phyloP scores from a whole-genome alignment of 2,113 vertebrate genomes.

The Piprites chloris region DNA sequence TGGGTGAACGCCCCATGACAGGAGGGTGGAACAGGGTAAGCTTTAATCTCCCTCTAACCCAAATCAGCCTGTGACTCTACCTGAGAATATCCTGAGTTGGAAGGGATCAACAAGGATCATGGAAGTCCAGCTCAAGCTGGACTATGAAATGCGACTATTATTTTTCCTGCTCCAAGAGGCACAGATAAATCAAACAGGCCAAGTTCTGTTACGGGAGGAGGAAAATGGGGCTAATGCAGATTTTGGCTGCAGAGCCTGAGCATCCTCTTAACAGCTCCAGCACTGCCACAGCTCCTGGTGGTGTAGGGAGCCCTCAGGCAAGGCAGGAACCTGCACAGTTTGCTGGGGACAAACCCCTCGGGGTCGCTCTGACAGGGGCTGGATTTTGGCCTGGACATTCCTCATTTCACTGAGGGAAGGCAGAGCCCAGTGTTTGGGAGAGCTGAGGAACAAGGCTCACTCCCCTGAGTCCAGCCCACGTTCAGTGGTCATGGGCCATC shows the following conservation, averaged over 20 bases:
- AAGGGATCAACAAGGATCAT: background rate
- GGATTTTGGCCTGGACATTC: background rate
- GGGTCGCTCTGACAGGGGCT: background rate
- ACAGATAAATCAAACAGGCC: background rate
- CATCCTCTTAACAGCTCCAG: background rate
- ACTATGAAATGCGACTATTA: background rate
- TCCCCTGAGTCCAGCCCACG: fast-evolving
- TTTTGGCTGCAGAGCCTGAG: background rate
- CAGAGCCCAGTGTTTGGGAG: background rate
- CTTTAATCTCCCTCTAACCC: background rate
- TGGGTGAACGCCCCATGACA: background rate
- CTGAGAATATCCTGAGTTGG: background rate
- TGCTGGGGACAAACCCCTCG: background rate
- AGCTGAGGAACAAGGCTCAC: background rate
- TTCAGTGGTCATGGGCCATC: fast-evolving
- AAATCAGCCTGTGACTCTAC: background rate
- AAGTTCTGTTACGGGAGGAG: background rate
- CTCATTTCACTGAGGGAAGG: fast-evolving
- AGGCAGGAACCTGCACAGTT: too few species aligned
- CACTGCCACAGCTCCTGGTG: background rate
- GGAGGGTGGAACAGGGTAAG: background rate
- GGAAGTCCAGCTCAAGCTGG: background rate
- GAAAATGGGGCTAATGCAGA: background rate
- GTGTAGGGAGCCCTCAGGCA: background rate
- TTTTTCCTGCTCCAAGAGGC: background rate